These are phyloP conservation scores for Thunnus albacares DNA, from an alignment of 2,797 vertebrate genomes.

Conservation along the genomic window DNA sequence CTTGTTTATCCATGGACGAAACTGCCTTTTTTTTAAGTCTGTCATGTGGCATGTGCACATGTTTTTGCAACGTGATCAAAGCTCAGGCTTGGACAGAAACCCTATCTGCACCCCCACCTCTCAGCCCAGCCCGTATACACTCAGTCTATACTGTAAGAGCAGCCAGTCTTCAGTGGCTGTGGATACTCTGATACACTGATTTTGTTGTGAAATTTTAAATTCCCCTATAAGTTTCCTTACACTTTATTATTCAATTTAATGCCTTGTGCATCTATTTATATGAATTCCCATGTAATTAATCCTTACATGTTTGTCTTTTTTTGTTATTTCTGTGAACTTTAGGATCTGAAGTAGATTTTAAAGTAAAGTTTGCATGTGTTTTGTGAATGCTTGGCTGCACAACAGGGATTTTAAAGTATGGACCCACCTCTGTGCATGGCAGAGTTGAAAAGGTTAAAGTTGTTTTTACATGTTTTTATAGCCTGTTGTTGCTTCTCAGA, in stretches of 20 bases:
- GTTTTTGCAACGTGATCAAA: constrained; percentile 58
- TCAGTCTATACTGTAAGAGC: constrained; percentile 8
- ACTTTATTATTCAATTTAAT: not conserved
- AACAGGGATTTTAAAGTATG: constrained; percentile 10
- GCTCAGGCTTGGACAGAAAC: constrained; percentile 26
- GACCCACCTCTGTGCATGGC: constrained; percentile 9
- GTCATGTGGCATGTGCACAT: constrained; percentile 48
- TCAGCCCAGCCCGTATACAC: not conserved
- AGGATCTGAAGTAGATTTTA: not conserved
- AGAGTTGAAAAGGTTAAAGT: constrained; percentile 5
- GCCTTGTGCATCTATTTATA: not conserved
- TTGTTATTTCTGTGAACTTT: not conserved
- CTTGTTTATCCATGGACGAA: constrained; percentile 27
- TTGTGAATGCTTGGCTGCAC: constrained; percentile 5
- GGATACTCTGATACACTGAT: constrained; percentile 5
- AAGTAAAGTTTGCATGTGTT: not conserved
- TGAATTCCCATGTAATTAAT: not conserved
- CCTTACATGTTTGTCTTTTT: not conserved
- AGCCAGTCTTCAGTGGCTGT: constrained; percentile 2
- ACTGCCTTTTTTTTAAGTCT: constrained; percentile 11
- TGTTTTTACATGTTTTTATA: constrained; percentile 2
- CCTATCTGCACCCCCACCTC: constrained; percentile 27
- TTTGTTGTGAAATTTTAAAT: not conserved
- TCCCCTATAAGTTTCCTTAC: not conserved
- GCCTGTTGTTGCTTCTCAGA: not conserved